Base-by-base conservation (phyloP, 1,140 invertebrate genomes). In the Galleria mellonella region DNA sequence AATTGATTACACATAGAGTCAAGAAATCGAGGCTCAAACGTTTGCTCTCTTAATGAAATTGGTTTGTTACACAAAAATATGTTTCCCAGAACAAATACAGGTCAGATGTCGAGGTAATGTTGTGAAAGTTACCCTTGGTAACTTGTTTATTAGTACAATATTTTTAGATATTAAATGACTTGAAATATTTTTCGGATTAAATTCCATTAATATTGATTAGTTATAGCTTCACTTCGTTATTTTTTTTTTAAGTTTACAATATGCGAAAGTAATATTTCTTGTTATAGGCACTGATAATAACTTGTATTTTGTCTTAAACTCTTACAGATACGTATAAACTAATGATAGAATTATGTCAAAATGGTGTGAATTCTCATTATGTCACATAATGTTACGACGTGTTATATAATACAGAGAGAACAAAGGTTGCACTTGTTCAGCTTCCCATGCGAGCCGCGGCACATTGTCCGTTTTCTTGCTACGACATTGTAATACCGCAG, bases 401-500 rank as follows among this genome's bases (percentile, higher is more conserved):
- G 59, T 39, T 38, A 51, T 48, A 47, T 76, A 71, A 74, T 54
- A 69, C 62, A 73, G 69, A 72, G 62, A 67, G 62, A 44, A 74
- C 67, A 72, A 78, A 71, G 65, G 61, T 64, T 56, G 72, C 68
- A 79, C 59, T 76, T 65, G 70, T 61, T 46, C 54, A 60, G 67
- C 60, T 79, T 79, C 75, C 62, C 72, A 77, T 70, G 62, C 63
- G 49, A 52, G 53, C 52, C 61, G 17, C 17, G 2, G 6, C 17
- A 58, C 70, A 79, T 75, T 73, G 68, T 75, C 62, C 46, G 55
- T 64, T 71, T 77, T 77, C 72, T 75, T 77, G 54, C 6, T 23
- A 23, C 6, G 17, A 23, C 17, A 6, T 6, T 2, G 17, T 23
- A 23, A 23, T 6, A 23, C 17, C 17, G 36, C 36, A 12, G 13